Evolutionary conservation across 64 coral and sea anemone species (phyloP).

Genomic region (Platygyra sinensis): DNA sequence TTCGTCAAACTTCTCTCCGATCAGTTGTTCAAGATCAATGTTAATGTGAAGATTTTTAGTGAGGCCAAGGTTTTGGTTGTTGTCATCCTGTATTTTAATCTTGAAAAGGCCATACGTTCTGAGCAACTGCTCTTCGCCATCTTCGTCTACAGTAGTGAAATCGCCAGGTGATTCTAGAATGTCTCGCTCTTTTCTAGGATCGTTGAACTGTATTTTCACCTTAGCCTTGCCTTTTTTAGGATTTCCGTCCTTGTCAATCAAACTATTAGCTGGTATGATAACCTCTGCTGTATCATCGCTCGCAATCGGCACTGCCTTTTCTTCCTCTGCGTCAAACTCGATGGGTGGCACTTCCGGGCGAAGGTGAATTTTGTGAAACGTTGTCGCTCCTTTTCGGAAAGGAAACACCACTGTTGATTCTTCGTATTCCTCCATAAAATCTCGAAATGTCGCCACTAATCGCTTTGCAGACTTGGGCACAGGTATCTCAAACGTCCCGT

Average conservation of each 20-base stretch:
- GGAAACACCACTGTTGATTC: neutral
- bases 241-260: neutral
- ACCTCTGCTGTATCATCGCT: neutral
- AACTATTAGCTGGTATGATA: neutral
- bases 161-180: neutral
- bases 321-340: neutral
- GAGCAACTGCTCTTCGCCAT: neutral
- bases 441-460: neutral
- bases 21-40: neutral
- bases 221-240: neutral
- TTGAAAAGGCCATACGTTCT: neutral
- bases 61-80: neutral
- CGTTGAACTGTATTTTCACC: neutral
- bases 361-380: neutral
- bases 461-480: neutral
- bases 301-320: neutral
- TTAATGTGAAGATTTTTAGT: neutral
- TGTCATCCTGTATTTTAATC: neutral
- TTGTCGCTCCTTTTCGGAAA: neutral
- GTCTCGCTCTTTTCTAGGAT: neutral
- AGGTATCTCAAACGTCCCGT: neutral
- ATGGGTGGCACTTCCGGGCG: neutral
- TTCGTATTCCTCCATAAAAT: neutral
- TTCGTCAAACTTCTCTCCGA: neutral
- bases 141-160: neutral